Base-by-base conservation (phyloP, 2,797 vertebrate genomes). In the Fundulus diaphanus region DNA sequence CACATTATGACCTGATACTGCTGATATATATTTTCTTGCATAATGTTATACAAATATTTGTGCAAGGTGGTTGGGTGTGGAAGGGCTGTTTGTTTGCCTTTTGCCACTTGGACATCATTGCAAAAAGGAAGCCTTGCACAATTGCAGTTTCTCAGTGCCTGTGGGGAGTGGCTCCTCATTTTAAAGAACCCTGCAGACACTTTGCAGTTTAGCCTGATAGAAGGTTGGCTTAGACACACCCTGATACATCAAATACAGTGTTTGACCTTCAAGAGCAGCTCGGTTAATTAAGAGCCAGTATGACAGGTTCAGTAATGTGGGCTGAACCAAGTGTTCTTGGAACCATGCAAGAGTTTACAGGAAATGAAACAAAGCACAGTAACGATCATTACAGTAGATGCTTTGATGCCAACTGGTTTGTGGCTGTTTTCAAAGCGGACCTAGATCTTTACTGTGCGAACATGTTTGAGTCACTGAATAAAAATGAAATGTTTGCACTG, bases 141-240 rank as follows among this genome's bases (percentile, higher is more conserved):
- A 65, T 65, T 3, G 27, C 12, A 11, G 33, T 44, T 51, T 76
- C 22, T 42, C 22, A 40, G 12, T 6, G 51, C 49, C 52, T 70
- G n/a, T 51, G 2, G 31, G 65, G 74, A 71, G 74, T 40, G 76
- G 63, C 49, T 65, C 54, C 27, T 70, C 6, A 9, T 70, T 3
- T 2, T 22, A n/a, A 16, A 77, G 67, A n/a, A 67, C 13, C 33
- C 54, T 18, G 68, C 2, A 2, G 31, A 20, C 31, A 35, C 3
- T 42, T 40, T 35, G 57, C 27, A 57, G 57, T 29, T 29, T 18
- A 63, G 48, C 31, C 52, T 67, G 11, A 3, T n/a, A 49, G 22
- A 35, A 9, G 22, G 33, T 18, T 6, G 29, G 48, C 40, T 2
- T n/a, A 3, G 73, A 77, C 68, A 82, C 85, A 27, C 77, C 84